Evolutionary conservation across 2,113 vertebrate genomes (phyloP).

Genomic region (Thermophis baileyi): DNA sequence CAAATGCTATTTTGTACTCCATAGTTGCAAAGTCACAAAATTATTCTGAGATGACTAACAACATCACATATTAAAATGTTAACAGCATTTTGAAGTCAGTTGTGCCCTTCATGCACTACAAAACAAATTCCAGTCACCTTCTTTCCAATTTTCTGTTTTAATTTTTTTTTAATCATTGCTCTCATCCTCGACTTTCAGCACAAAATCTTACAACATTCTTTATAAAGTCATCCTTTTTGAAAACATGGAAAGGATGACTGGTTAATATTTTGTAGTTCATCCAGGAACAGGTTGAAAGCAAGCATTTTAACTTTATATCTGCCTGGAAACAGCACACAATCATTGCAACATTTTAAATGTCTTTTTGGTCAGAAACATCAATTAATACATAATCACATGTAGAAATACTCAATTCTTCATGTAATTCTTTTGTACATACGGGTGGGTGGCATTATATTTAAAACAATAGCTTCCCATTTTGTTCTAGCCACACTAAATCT

Average conservation of each 20-base stretch:
- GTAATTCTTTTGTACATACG: neutral
- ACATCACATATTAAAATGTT: neutral
- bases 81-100: neutral
- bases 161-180: neutral
- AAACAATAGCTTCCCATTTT: neutral
- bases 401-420: neutral
- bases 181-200: neutral
- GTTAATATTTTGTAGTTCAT: neutral
- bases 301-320: neutral
- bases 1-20: neutral
- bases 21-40: neutral
- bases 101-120: neutral
- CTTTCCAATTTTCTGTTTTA: neutral
- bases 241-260: neutral
- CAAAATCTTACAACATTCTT: neutral
- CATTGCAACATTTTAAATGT: neutral
- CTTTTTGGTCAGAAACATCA: neutral
- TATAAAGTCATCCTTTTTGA: neutral
- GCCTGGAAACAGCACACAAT: neutral
- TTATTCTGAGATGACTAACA: neutral
- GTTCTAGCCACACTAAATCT: neutral
- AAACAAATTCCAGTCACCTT: neutral
- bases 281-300: neutral
- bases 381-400: neutral
- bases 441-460: neutral